A percentile compares a stretch with the other conserved stretches of the same genome.
Evolutionary conservation across 2,797 vertebrate genomes (phyloP).

Genomic region (Glyptemys insculpta): DNA sequence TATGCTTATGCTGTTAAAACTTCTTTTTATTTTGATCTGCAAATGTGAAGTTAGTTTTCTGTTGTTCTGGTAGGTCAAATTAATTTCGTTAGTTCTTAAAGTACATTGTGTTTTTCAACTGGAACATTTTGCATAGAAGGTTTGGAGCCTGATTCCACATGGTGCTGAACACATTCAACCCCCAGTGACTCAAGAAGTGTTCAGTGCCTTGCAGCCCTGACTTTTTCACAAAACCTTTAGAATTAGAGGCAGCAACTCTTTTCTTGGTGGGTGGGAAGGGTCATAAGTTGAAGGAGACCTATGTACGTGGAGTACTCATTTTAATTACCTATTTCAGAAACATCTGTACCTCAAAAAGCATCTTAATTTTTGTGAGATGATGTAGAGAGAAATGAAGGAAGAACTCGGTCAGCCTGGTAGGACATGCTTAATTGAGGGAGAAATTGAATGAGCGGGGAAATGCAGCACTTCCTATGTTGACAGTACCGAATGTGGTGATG

Average conservation of each 20-base stretch:
- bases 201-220: neutral
- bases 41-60: too few relatives aligned
- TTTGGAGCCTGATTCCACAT: constrained; percentile 29
- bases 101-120: neutral
- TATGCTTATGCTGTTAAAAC: neutral
- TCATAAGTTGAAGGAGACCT: neutral
- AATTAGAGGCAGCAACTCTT: neutral
- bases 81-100: neutral
- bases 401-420: neutral
- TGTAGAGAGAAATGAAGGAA: neutral
- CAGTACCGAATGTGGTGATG: neutral
- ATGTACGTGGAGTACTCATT: neutral
- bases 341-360: neutral
- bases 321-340: neutral
- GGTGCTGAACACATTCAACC: neutral
- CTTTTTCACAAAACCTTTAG: neutral
- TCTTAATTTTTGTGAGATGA: neutral
- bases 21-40: too few relatives aligned
- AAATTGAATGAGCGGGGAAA: neutral
- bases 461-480: too few relatives aligned
- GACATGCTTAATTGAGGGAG: neutral
- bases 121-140: constrained; percentile 23
- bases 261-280: neutral
- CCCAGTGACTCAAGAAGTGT: neutral
- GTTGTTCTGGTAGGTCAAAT: too few relatives aligned